Evolutionary conservation across 2,888 invertebrate species (phyloP).

Genomic region (Drosophila subsilvestris): DNA sequence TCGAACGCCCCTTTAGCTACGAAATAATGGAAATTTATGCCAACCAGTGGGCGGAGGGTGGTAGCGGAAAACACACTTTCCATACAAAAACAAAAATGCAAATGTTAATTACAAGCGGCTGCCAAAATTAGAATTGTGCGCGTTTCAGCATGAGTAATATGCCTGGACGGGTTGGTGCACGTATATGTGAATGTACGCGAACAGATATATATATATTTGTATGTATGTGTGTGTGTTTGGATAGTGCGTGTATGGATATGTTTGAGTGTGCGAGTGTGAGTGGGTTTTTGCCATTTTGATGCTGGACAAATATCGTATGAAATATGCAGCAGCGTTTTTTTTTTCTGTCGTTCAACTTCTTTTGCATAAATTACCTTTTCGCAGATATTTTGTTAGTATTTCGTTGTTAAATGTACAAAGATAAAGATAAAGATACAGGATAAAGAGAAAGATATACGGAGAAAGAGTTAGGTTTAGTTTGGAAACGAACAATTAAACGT

Average conservation of each 20-base stretch:
- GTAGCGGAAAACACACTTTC: constrained; percentile 12
- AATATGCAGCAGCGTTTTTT: constrained; percentile 36
- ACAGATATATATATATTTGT: constrained; percentile 1
- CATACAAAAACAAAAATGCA: constrained; percentile 63
- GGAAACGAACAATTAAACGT: constrained; percentile 29
- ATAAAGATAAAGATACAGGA: constrained; percentile 39
- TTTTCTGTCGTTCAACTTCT: constrained; percentile 29
- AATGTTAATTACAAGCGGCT: constrained; percentile 67
- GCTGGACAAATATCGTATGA: constrained; percentile 36
- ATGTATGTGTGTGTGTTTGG: constrained; percentile 7
- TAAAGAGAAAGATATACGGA: constrained; percentile 40
- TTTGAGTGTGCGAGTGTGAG: constrained; percentile 3
- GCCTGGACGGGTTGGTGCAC: constrained; percentile 32
- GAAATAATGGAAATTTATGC: constrained; percentile 60
- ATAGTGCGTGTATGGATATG: not conserved
- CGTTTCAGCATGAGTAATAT: constrained; percentile 57
- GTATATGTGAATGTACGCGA: no score
- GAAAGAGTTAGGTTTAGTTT: constrained; percentile 49
- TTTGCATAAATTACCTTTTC: constrained; percentile 68
- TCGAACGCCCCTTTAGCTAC: constrained; percentile 20
- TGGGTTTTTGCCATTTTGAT: not conserved
- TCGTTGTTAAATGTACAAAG: constrained; percentile 45
- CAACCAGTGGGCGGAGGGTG: constrained; percentile 6
- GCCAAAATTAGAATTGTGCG: constrained; percentile 62
- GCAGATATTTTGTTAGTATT: constrained; percentile 45